phyloP scores from a whole-genome alignment of 2,113 vertebrate genomes.

The Scomber colias region DNA sequence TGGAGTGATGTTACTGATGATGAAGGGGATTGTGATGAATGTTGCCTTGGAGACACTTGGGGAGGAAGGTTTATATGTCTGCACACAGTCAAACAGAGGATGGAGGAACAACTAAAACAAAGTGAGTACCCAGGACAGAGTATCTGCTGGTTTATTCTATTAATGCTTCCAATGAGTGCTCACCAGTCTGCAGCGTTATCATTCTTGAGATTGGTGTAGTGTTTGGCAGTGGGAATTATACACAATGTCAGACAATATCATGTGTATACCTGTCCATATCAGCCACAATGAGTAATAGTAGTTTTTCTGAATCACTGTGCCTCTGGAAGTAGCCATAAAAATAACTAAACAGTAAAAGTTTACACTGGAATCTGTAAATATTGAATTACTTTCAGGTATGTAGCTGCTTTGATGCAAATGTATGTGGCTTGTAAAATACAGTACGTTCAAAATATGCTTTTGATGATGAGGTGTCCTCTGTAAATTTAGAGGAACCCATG shows the following conservation, averaged over 20 bases:
- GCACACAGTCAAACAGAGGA: conserved; percentile 42
- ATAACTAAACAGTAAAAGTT: neutral
- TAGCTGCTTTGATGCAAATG: neutral
- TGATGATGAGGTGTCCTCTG: neutral
- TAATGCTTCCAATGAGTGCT: neutral
- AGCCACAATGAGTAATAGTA: conserved; percentile 6
- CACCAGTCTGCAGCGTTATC: neutral
- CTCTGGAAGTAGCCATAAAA: neutral
- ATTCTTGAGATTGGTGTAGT: neutral
- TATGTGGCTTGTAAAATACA: neutral
- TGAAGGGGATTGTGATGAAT: conserved; percentile 56
- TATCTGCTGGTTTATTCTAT: neutral
- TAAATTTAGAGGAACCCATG: neutral
- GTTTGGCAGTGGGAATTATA: conserved; percentile 1
- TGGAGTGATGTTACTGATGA: conserved; percentile 38
- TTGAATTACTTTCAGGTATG: neutral
- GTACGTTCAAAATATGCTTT: neutral
- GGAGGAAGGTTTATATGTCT: conserved; percentile 47
- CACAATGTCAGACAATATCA: neutral
- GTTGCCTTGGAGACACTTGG: conserved; percentile 70
- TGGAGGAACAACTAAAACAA: conserved; percentile 5
- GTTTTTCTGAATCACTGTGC: neutral
- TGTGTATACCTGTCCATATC: neutral
- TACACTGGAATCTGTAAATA: conserved; percentile 2
- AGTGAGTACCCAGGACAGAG: neutral